Evolutionary conservation across 2,888 invertebrate genomes (phyloP), one percentile per base, ranked within the genome.

Genomic region (Euzetes globulus): DNA sequence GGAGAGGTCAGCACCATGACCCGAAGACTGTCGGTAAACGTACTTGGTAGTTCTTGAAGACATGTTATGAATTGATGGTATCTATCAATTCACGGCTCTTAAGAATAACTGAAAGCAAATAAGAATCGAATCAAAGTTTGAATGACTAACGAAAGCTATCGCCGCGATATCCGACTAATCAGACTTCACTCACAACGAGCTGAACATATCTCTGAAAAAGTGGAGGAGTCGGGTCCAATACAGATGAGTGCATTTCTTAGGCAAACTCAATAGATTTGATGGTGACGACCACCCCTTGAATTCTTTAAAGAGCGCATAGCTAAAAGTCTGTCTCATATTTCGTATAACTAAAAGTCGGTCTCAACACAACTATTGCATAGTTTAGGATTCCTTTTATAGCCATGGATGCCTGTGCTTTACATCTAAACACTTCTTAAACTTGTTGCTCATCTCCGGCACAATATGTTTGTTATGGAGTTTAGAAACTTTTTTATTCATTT

Each of bases 1-100:
- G 88, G 90, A 92, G 84, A 94, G 91, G 65, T 80, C 79, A 27
- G 79, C 80, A 15, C 88, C 89, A 83, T 88, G 89, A 82, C 91
- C 91, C 22, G 71, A 41, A 75, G 79, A 79, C 83, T 92, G 91
- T 85, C 92, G 90, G 87, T 94, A 94, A 84, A 90, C 88, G 87
- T 94, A 94, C 75, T 80, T 81, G 73, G 79, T 79, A 72, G 83
- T 80, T 86, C 92, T 93, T 84, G 92, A 91, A 83, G 90, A 71
- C 68, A 75, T 71, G 7, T 68, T 74, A 33, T 75, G 50, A 70
- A 68, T 37, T 68, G 68, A 68, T 68, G 68, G 17, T 41, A 41
- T 37, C 68, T 22, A 41, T 68, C 37, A 41, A 68, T 37, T 68
- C 41, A 41, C 22, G 19, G 41, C n/a, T 29, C 15, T 17, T 22